Conservation (phyloP, 2,797 vertebrate species). For the Pipistrellus kuhlii region DNA sequence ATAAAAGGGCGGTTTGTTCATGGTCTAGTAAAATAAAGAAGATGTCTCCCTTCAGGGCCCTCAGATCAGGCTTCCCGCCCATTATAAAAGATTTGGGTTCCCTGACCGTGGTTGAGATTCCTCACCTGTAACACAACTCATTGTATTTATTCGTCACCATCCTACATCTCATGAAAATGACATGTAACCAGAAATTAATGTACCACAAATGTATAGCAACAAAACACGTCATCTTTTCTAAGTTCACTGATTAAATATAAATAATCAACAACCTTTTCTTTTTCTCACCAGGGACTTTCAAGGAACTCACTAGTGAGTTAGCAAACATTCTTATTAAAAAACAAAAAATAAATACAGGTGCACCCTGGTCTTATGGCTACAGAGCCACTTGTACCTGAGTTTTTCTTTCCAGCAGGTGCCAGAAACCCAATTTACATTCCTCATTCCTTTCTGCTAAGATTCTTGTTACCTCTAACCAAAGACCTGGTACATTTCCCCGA, state of each 20-base stretch:
- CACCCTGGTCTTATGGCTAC: not conserved
- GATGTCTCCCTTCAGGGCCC: not conserved
- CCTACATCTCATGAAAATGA: constrained; percentile 41
- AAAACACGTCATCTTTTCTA: constrained; percentile 45
- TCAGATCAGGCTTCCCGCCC: not conserved
- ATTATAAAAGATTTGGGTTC: not conserved
- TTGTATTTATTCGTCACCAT: not conserved
- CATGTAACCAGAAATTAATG: constrained; percentile 4
- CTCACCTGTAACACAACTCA: not conserved
- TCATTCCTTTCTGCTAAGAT: not conserved
- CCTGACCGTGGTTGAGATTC: not conserved
- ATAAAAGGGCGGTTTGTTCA: not conserved
- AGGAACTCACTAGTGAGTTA: constrained; percentile 19
- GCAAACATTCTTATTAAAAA: constrained; percentile 32
- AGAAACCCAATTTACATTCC: not conserved
- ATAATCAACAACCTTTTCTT: not conserved
- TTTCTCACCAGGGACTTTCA: constrained; percentile 5
- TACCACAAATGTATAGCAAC: constrained; percentile 1
- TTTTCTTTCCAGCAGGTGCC: not conserved
- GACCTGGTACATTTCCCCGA: not conserved
- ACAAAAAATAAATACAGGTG: not conserved
- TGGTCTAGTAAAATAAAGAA: not conserved
- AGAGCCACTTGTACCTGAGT: not conserved
- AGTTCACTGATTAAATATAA: constrained; percentile 57
- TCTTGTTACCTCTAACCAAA: not conserved